These are phyloP conservation scores for Smithornis capensis DNA, from an alignment of 2,113 vertebrate genomes.

Conservation along the genomic window DNA sequence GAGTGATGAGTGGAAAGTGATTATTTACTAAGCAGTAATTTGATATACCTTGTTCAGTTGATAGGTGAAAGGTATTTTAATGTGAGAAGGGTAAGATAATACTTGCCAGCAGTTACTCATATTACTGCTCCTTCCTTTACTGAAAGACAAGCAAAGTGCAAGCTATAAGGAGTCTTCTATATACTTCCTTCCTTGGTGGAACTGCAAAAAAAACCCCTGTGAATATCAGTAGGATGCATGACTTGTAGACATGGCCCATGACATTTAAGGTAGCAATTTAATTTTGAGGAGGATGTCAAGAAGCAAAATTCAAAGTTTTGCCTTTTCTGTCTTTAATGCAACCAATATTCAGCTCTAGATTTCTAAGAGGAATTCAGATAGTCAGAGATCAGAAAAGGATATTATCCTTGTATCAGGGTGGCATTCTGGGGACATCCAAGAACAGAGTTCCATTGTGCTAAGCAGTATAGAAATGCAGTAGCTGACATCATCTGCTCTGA, in stretches of 20 bases:
- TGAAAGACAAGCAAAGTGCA: not conserved
- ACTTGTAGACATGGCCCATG: not conserved
- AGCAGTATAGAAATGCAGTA: not conserved
- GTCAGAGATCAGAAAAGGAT: not conserved
- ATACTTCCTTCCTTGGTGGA: not conserved
- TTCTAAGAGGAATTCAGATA: not conserved
- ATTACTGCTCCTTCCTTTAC: not conserved
- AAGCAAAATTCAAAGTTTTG: not conserved
- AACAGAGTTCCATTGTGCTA: conserved; percentile 1
- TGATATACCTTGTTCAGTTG: not conserved
- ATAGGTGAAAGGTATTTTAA: not conserved
- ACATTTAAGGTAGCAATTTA: not conserved
- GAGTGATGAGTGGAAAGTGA: not conserved
- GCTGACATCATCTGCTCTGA: not conserved
- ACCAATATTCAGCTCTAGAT: not conserved
- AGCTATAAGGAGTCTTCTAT: not conserved
- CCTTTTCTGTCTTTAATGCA: not conserved
- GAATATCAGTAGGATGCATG: not conserved
- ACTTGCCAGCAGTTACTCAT: not conserved
- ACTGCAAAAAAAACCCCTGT: not conserved
- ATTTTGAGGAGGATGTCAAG: not conserved
- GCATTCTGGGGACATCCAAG: not conserved
- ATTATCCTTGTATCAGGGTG: not conserved
- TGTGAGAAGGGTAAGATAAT: not conserved
- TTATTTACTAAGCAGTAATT: conserved; percentile 5